A percentile compares a stretch with the other conserved stretches of the same genome.
phyloP scores from a whole-genome alignment of 1,140 invertebrate species.

The Drosophila arawakana region DNA sequence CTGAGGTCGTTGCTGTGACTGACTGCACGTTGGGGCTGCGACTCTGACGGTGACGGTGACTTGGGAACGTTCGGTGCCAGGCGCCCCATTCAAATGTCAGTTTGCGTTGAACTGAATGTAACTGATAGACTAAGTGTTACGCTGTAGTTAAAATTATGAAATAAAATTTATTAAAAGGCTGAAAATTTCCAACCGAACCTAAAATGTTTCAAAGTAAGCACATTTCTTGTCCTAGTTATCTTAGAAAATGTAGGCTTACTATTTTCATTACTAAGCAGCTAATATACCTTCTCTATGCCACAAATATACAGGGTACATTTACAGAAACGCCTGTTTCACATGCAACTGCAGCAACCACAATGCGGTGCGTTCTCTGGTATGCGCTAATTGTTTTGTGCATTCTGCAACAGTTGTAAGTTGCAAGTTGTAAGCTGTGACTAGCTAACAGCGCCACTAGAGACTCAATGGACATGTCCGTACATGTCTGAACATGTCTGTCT shows the following conservation, averaged over 20 bases:
- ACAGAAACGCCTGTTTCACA: conserved; percentile 46
- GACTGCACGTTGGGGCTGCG: background rate
- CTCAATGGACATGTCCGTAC: conserved; percentile 29
- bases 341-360: conserved; percentile 27
- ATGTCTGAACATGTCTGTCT: conserved; percentile 11
- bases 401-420: conserved; percentile 30
- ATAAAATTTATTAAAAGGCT: no score
- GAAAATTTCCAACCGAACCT: no score
- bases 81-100: conserved; percentile 80
- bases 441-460: conserved; percentile 6
- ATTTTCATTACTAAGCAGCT: no score
- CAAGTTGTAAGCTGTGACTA: conserved; percentile 2
- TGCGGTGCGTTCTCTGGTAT: conserved; percentile 55
- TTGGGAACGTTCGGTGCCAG: conserved; percentile 63
- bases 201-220: no score
- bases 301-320: conserved; percentile 4
- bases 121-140: conserved; percentile 1
- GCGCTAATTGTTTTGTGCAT: conserved; percentile 69
- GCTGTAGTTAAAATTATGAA: background rate
- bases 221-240: no score
- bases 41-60: conserved; percentile 14
- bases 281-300: background rate
- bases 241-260: no score
- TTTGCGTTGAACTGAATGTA: conserved; percentile 42
- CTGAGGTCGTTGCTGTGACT: no score